Base-by-base conservation (phyloP, 1,140 invertebrate species). In the Drusus annulatus region DNA sequence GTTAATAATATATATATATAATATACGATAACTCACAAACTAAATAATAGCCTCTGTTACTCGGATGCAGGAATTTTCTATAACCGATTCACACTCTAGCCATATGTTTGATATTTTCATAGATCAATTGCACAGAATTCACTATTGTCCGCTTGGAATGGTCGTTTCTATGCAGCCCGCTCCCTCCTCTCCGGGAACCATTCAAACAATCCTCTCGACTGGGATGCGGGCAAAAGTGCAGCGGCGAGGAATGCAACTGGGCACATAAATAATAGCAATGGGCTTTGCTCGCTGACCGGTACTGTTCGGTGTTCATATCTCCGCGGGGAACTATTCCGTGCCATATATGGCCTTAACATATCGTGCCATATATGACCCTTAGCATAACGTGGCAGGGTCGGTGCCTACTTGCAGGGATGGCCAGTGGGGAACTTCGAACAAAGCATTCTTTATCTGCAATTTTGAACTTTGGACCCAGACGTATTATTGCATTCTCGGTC, bases 181-280 rank as follows among this genome's bases (percentile, higher is more conserved):
- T 21, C 19, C 54, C 1, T 19, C 5, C 62, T 15, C 28, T 1
- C 7, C 1, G 23, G 56, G 13, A 28, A 65, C 62, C 62, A 65
- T 65, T 65, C 23, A 65, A 65, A 65, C 62, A 65, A 25, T 65
- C 62, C 62, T 65, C 62, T 65, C 62, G 36, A 31, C 62, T 31
- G 51, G 17, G 17, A 71, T 75, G 71, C 54, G 71, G 71, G 71
- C 71, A 75, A 75, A 75, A 75, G 71, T 75, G 71, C 71, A 75
- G 25, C 54, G 71, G 51, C 15, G 69, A 51, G 71, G 71, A 75
- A 75, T 75, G 71, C 71, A 75, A 75, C 52, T 52, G 45, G 71
- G 25, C 71, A 75, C 71, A 75, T 75, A 75, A 75, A 75, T 75
- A 75, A 75, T 75, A 16, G 71, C 52, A 58, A 75, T 75, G 71